Base-by-base conservation (phyloP, 2,113 vertebrate species). In the Alligator mississippiensis region DNA sequence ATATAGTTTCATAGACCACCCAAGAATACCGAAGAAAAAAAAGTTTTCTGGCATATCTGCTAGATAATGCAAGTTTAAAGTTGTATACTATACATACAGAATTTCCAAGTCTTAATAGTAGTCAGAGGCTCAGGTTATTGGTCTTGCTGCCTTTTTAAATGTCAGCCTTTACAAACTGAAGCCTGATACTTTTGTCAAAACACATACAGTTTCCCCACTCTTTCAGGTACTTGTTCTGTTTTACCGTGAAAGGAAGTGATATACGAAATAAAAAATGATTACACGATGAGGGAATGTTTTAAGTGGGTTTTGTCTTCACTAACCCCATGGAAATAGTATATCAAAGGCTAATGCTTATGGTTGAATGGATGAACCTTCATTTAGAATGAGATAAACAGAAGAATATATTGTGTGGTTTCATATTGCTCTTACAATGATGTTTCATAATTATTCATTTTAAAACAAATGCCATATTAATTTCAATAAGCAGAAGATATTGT, bases 41-140 rank as follows among this genome's bases (percentile, higher is more conserved):
- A 87, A 27, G 74, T 77, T 92, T 93, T 90, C 47, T 88, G 84
- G 87, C 58, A 19, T 63, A 85, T 95, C 95, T 93, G 85, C 66
- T 84, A 60, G 60, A 83, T 47, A 88, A 79, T 59, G 57, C 14
- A 92, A 47, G 76, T 83, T 38, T 90, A 91, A 96, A 94, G 22
- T n/a, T 90, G 5, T 66, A 57, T 47, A 93, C 86, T 22, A 47
- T 61, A 94, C 90, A 82, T 24, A 30, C 22, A 87, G 13, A 82
- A 27, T 55, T 92, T 94, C 57, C 55, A 95, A 87, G 47, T 94
- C 68, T 93, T 85, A 64, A 95, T 91, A 77, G 10, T 88, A 54
- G 77, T 14, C 79, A 30, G 84, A 96, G 62, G 80, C 70, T 74
- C 5, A 92, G 0, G 0, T 81, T 82, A 84, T 47, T 74, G 93